Conservation (phyloP, 1,140 invertebrate genomes). For the Bombus sibiricus region DNA sequence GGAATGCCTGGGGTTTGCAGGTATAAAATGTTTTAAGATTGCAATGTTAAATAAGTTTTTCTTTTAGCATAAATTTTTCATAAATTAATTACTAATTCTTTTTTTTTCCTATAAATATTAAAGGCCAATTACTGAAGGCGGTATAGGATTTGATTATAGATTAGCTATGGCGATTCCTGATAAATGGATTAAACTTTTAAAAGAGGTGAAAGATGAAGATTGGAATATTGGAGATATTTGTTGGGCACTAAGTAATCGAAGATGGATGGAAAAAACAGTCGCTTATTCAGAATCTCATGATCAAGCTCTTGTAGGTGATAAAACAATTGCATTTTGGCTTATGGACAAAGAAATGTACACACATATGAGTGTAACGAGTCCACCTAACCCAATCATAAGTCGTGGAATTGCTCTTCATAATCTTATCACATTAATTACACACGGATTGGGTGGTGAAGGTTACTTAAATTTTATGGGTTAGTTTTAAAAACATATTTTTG, state of each 20-base stretch:
- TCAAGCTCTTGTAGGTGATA: conserved; percentile 98
- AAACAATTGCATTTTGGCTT: conserved; percentile 99
- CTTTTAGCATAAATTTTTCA: neutral
- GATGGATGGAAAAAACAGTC: conserved; percentile 97
- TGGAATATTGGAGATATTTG: conserved; percentile 97
- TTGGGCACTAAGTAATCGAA: conserved; percentile 96
- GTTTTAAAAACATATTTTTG: conserved; percentile 29
- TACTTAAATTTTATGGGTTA: conserved; percentile 99
- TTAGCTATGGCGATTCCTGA: conserved; percentile 99
- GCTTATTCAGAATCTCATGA: conserved; percentile 99
- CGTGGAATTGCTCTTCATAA: conserved; percentile 98
- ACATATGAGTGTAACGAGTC: conserved; percentile 93
- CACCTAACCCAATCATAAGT: conserved; percentile 89
- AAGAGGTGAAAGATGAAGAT: conserved; percentile 94
- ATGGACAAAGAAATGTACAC: conserved; percentile 99
- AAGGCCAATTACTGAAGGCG: conserved; percentile 94
- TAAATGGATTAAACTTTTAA: conserved; percentile 98
- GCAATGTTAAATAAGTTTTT: neutral
- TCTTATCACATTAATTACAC: conserved; percentile 97
- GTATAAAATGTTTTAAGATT: conserved; percentile 49
- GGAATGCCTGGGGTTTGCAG: conserved; percentile 99
- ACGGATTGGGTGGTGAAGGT: conserved; percentile 96
- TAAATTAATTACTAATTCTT: conserved; percentile 10
- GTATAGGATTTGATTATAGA: conserved; percentile 98
- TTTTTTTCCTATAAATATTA: conserved; percentile 17